Conservation (phyloP, 2,888 invertebrate genomes). For the Lepidochitona cinerea region DNA sequence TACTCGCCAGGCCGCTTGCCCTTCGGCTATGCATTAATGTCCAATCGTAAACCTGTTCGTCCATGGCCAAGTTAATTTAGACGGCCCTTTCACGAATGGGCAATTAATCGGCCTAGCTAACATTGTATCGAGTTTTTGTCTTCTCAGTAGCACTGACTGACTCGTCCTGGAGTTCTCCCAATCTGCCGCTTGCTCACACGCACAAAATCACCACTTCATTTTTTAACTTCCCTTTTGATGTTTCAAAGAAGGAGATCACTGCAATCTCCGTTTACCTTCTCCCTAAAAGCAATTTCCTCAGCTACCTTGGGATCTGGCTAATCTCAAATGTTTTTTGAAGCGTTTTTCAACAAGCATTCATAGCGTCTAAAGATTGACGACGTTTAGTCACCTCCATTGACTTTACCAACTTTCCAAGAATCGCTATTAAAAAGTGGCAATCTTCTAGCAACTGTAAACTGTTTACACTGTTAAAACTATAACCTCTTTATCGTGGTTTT, state of each 20-base stretch:
- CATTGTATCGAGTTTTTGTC: conserved; percentile 1
- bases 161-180: background rate
- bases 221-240: background rate
- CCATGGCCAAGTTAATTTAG: conserved; percentile 7
- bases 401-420: no score
- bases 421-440: no score
- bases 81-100: conserved; percentile 4
- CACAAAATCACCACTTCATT: background rate
- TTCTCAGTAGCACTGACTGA: background rate
- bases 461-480: no score
- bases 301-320: background rate
- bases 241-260: background rate
- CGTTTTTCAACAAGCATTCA: no score
- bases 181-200: background rate
- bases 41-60: conserved; percentile 1
- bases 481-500: no score
- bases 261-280: background rate
- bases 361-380: no score
- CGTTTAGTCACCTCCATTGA: no score
- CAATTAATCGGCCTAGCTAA: conserved; percentile 7
- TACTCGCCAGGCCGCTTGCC: background rate
- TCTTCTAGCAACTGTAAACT: no score
- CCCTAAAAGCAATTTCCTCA: background rate
- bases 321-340: no score
- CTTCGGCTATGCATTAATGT: background rate